Conservation (phyloP, 2,888 invertebrate species). For the Apamea epomidion region DNA sequence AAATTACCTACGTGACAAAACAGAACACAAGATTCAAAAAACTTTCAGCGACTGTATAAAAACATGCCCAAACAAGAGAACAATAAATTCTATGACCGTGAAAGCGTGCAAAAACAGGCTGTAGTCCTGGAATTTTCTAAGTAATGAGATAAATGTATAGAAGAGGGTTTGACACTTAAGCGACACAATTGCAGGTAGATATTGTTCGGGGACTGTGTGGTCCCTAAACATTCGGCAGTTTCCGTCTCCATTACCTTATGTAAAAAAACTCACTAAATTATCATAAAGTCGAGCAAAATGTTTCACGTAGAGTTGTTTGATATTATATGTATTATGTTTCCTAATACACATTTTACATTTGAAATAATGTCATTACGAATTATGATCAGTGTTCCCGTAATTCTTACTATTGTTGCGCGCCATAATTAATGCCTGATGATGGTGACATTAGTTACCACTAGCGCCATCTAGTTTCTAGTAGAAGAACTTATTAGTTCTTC, state of each 20-base stretch:
- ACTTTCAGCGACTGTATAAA: constrained; percentile 7
- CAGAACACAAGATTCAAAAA: constrained; percentile 8
- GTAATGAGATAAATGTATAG: constrained; percentile 25
- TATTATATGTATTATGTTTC: neutral
- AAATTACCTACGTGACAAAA: neutral
- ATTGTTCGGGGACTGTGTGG: constrained; percentile 59
- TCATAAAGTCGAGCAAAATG: constrained; percentile 19
- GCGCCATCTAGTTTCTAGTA: too few relatives aligned
- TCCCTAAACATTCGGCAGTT: constrained; percentile 57
- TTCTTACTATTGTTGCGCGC: too few relatives aligned
- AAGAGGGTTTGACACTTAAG: constrained; percentile 26
- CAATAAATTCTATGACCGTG: constrained; percentile 17
- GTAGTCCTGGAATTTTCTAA: constrained; percentile 5
- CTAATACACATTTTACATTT: too few relatives aligned
- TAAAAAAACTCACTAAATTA: constrained; percentile 39
- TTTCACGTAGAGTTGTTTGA: neutral
- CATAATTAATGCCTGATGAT: too few relatives aligned
- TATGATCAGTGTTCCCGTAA: neutral
- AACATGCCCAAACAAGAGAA: constrained; percentile 2
- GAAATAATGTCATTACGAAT: neutral
- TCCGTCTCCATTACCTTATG: constrained; percentile 34
- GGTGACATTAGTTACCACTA: too few relatives aligned
- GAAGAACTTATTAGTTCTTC: too few relatives aligned
- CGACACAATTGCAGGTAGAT: constrained; percentile 53
- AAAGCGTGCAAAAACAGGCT: neutral